Conservation (phyloP, 2,797 vertebrate species). For the Hyperoplus lanceolatus region DNA sequence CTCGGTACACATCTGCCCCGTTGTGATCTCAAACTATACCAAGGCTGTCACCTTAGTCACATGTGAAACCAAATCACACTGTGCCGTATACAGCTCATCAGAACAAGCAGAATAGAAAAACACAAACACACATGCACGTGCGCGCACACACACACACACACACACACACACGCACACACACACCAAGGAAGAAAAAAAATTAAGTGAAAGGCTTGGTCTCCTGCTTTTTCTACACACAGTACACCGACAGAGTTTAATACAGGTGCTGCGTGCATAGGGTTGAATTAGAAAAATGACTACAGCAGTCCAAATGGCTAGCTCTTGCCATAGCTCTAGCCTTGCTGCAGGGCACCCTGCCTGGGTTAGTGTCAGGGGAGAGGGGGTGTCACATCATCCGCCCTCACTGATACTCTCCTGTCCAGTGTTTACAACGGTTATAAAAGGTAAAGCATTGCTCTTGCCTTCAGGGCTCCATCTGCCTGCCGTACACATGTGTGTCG, state of each 20-base stretch:
- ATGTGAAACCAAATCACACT: constrained; percentile 3
- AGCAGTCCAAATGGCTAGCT: neutral
- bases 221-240: constrained; percentile 55
- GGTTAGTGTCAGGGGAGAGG: neutral
- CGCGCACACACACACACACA: no score
- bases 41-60: constrained; percentile 3
- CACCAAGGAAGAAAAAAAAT: neutral
- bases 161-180: neutral
- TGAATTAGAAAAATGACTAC: constrained; percentile 9
- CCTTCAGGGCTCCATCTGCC: constrained; percentile 55
- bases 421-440: constrained; percentile 46
- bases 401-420: constrained; percentile 16
- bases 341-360: constrained; percentile 32
- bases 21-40: constrained; percentile 1
- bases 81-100: neutral
- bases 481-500: constrained; percentile 51
- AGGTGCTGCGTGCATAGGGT: neutral
- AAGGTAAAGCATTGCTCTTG: constrained; percentile 55
- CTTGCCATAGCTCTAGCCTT: constrained; percentile 17
- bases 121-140: no score
- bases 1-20: neutral
- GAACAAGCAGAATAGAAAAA: constrained; percentile 16
- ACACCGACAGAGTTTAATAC: constrained; percentile 22
- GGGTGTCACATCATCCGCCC: constrained; percentile 15
- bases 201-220: constrained; percentile 44